These are phyloP conservation scores for Stegodyphus dumicola DNA, from an alignment of 1,140 invertebrate genomes.

Conservation along the genomic window DNA sequence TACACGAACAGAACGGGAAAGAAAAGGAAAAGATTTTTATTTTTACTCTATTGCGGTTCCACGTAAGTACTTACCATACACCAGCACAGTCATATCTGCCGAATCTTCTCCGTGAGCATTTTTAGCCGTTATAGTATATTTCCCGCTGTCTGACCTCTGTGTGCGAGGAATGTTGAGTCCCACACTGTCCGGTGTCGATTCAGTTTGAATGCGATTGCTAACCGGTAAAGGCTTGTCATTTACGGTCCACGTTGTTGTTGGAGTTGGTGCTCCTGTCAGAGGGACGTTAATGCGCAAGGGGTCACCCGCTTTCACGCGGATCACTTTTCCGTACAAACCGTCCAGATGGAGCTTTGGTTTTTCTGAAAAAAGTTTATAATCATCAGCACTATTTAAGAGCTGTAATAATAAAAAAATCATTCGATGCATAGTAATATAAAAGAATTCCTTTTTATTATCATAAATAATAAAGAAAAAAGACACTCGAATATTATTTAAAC, in stretches of 20 bases:
- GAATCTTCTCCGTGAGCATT: slow-evolving; percentile 92
- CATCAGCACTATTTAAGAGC: too few relatives aligned
- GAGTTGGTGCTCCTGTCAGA: slow-evolving; percentile 92
- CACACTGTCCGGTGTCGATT: slow-evolving; percentile 86
- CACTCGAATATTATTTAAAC: too few relatives aligned
- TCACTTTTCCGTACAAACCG: slow-evolving; percentile 88
- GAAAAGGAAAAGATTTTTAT: too few relatives aligned
- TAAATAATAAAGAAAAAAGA: too few relatives aligned
- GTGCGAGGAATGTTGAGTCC: slow-evolving; percentile 89
- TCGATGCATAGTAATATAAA: too few relatives aligned
- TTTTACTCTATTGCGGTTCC: too few relatives aligned
- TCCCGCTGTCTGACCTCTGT: slow-evolving; percentile 89
- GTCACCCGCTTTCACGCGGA: slow-evolving; percentile 97
- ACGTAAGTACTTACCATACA: slow-evolving; percentile 68
- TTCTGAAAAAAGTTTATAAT: slow-evolving; percentile 72
- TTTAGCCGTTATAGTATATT: slow-evolving; percentile 87
- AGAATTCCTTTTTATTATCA: too few relatives aligned
- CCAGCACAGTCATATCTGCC: slow-evolving; percentile 89
- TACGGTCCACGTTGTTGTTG: slow-evolving; percentile 90
- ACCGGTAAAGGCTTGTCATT: slow-evolving; percentile 78
- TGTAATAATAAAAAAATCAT: too few relatives aligned
- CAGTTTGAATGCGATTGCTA: slow-evolving; percentile 72
- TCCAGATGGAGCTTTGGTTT: slow-evolving; percentile 93
- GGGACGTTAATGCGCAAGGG: slow-evolving; percentile 95
- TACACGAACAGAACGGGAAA: too few relatives aligned